Evolutionary conservation across 37 sponge, comb jelly and placozoan genomes (phyloP).

Genomic region (Halisarca cf. caerulea): DNA sequence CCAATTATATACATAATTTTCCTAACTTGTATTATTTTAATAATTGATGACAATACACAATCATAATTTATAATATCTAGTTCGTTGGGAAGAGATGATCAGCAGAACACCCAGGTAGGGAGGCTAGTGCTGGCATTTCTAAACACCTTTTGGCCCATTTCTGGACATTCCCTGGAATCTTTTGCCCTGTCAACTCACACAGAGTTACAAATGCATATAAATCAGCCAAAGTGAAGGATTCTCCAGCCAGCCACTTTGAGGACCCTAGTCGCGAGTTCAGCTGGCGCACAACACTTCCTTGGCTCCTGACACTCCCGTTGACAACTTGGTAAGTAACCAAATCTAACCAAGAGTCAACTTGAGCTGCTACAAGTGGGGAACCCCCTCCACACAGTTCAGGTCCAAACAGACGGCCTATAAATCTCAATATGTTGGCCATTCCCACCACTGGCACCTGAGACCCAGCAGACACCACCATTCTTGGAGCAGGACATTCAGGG

Average conservation of each 20-base stretch:
- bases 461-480: constrained; percentile 67
- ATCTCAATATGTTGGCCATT: constrained; percentile 71
- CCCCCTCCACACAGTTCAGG: constrained; percentile 59
- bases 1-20: too few species aligned
- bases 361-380: constrained; percentile 17
- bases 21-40: too few species aligned
- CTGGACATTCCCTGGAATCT: constrained; percentile 59
- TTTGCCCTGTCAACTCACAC: constrained; percentile 23
- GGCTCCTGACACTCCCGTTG: constrained; percentile 60
- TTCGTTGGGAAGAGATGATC: background rate
- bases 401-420: constrained; percentile 61
- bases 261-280: constrained; percentile 71
- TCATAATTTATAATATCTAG: background rate
- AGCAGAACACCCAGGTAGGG: background rate
- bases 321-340: constrained; percentile 10
- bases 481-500: constrained; percentile 23
- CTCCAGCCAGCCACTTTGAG: constrained; percentile 45
- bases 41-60: background rate
- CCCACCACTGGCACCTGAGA: constrained; percentile 74
- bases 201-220: constrained; percentile 52
- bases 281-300: constrained; percentile 40
- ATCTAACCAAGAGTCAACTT: constrained; percentile 80
- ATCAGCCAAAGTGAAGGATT: constrained; percentile 58
- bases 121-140: background rate
- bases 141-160: constrained; percentile 61